These are phyloP conservation scores for Ctenoplectra terminalis DNA, from an alignment of 1,140 invertebrate species.

Conservation along the genomic window DNA sequence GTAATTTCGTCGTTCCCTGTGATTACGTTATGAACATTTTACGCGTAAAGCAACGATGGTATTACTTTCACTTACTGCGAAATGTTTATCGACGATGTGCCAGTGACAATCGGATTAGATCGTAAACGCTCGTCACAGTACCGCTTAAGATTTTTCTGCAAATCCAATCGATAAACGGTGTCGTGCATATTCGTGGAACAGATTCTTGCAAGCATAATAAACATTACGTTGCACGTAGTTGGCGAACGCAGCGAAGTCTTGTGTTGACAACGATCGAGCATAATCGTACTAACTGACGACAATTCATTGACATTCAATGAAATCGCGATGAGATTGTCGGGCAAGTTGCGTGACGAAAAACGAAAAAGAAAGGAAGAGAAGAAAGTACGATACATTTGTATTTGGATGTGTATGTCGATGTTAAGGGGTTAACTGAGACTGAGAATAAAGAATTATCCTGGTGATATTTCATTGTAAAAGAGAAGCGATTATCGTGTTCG, in stretches of 20 bases:
- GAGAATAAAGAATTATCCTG: neutral
- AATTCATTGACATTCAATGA: conserved; percentile 14
- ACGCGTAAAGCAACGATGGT: neutral
- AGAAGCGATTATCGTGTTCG: neutral
- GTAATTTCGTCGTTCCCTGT: no score
- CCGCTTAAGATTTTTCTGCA: conserved; percentile 11
- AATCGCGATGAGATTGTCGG: neutral
- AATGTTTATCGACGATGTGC: neutral
- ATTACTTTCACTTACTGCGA: neutral
- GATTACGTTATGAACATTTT: neutral
- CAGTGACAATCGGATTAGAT: neutral
- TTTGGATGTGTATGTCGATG: neutral
- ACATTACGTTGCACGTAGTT: neutral
- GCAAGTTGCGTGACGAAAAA: conserved; percentile 31
- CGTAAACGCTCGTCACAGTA: neutral
- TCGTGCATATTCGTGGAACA: neutral
- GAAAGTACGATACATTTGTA: conserved; percentile 1
- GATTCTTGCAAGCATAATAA: neutral
- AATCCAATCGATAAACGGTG: conserved; percentile 7
- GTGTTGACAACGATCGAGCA: neutral
- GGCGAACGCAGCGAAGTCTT: neutral
- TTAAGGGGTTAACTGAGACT: neutral
- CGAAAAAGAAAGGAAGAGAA: neutral
- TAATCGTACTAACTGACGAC: neutral
- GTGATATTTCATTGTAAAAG: conserved; percentile 10